Base-by-base conservation (phyloP, 2,113 vertebrate genomes). In the Ceyx cyanopectus region DNA sequence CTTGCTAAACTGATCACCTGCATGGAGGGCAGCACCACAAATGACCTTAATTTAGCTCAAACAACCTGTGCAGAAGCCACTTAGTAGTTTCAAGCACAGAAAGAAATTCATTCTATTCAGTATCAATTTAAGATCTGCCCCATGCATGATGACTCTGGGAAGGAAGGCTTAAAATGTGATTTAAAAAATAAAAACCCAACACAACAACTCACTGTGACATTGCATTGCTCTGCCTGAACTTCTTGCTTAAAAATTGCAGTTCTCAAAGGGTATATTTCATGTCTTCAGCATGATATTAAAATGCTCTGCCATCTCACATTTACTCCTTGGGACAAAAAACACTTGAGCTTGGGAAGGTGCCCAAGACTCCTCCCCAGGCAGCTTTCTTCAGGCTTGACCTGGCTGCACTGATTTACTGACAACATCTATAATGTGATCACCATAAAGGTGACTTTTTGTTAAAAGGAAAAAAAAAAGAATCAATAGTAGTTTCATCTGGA, bases 401-500 rank as follows among this genome's bases (percentile, higher is more conserved):
- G 26, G 45, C 68, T 62, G 69, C 50, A 34, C 89, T 85, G 78
- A 95, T 95, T 92, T 87, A 32, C 79, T 46, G 57, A 90, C 0
- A 94, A 92, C 69, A 88, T 68, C 62, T 21, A 87, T 82, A 76
- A 93, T 34, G 62, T 15, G 77, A 96, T 93, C 95, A 85, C 89
- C 0, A 9, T 7, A 90, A 81, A 92, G 84, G 87, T 82, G 67
- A 87, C 74, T 91, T 94, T 86, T 82, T 90, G 78, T 79, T 93
- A 86, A 94, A 94, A 81, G 65, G 30, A 18, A 77, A 37, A 37
- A 82, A 82, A 17, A 75, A 60, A 43, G 22, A 90, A 92, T 97
- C 95, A 92, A 92, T 96, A 91, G 65, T 34, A 74, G 32, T 81
- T 86, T 80, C 69, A 46, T 61, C 87, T 96, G 60, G 86, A 89